These are phyloP conservation scores for Dynastes maya DNA, from an alignment of 2,888 invertebrate genomes.

Conservation along the genomic window DNA sequence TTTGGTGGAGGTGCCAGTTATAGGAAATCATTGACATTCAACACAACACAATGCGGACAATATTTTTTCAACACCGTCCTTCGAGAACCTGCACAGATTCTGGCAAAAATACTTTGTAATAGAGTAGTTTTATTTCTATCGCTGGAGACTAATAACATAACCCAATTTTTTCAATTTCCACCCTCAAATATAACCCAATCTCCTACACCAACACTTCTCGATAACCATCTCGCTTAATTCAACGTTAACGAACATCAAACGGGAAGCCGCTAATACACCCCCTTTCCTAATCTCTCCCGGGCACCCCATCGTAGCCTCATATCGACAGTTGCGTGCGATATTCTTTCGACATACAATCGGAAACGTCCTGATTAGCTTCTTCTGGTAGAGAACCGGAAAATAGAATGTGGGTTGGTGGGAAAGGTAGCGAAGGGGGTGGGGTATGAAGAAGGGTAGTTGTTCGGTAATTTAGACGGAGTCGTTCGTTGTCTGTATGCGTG, in stretches of 20 bases:
- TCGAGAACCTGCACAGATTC: too few species aligned
- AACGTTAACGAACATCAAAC: slow-evolving; percentile 7
- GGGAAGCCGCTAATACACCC: not conserved
- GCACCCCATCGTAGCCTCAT: not conserved
- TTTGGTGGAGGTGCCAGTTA: too few species aligned
- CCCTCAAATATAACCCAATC: not conserved
- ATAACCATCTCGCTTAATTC: not conserved
- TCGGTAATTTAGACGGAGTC: slow-evolving; percentile 66
- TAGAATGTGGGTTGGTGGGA: too few species aligned
- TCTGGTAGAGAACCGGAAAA: not conserved
- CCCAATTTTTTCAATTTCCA: too few species aligned
- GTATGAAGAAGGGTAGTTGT: slow-evolving; percentile 60
- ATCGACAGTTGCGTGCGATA: not conserved
- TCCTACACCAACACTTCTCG: not conserved
- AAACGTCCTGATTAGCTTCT: slow-evolving; percentile 22
- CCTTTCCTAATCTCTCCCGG: not conserved
- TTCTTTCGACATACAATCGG: not conserved
- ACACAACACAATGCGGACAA: too few species aligned
- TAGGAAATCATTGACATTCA: too few species aligned
- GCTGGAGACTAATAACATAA: too few species aligned
- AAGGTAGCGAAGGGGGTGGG: slow-evolving; percentile 52
- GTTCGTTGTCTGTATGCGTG: slow-evolving; percentile 61
- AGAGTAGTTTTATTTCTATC: too few species aligned
- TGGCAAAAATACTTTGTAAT: too few species aligned
- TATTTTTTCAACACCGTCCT: too few species aligned